Evolutionary conservation across 2,113 vertebrate genomes (phyloP), one percentile per base, ranked within the genome.

Genomic region (Tetrax tetrax): DNA sequence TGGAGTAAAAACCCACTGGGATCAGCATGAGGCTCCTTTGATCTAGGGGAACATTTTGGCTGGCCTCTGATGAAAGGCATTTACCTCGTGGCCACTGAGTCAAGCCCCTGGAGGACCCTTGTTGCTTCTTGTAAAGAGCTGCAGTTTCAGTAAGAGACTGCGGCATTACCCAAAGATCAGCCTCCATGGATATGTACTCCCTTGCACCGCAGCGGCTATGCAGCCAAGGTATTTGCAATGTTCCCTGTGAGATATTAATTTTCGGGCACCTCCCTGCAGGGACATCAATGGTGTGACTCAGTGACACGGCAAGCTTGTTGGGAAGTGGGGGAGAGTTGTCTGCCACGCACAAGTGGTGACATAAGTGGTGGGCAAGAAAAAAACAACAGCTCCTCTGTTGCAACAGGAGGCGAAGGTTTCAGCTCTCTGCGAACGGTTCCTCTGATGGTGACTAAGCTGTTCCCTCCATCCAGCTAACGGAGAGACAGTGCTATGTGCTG

Each of bases 331-430:
- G 72, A 92, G 92, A 94, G 92, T 50, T 68, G 71, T 77, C 87
- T 87, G 53, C 92, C 70, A 70, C 4, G 4, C 59, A 83, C 76
- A 84, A 92, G 33, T 1, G n/a, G 92, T 95, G 92, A 95, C 92
- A 89, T 69, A 94, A 95, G 65, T 27, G 57, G 77, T 89, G 80
- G 80, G 77, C 89, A 92, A 95, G 77, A 37, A 14, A 50, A 66
- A 78, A 95, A 89, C 80, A 91, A 22, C 87, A 38, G 7, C 48
- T 87, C 31, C 77, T 95, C 83, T 96, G 96, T 96, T 96, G 94
- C 86, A 97, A 96, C 69, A 89, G 79, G 86, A 96, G 95, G 86
- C 37, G 72, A 95, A 95, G 95, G 71, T 92, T 96, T 96, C 88
- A 63, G 50, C 83, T 93, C 35, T 28, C 72, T 0, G 6, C 69